These are phyloP conservation scores for Corythaixoides concolor DNA, from an alignment of 2,113 vertebrate genomes.

Conservation along the genomic window DNA sequence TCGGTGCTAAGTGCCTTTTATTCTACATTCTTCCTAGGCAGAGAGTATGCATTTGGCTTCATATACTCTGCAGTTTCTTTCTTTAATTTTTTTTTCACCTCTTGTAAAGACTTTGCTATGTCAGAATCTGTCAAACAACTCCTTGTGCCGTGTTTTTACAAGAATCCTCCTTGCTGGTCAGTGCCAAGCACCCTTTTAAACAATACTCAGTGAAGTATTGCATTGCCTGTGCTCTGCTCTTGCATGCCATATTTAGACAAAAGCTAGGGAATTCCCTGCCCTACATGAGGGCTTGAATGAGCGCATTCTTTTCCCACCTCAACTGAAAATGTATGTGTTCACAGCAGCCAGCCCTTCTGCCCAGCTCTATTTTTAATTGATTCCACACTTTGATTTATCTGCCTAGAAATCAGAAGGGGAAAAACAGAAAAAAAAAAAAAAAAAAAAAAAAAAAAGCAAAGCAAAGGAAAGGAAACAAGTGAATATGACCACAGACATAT, in stretches of 20 bases:
- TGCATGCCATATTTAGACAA: constrained; percentile 78
- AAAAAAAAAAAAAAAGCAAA: not conserved
- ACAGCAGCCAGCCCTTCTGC: not conserved
- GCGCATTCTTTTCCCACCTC: not conserved
- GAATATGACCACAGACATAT: not conserved
- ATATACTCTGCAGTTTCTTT: not conserved
- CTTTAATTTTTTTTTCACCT: not conserved
- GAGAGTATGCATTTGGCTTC: not conserved
- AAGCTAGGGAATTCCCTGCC: constrained; percentile 75
- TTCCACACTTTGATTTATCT: not conserved
- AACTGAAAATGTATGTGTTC: not conserved
- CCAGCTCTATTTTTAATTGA: not conserved
- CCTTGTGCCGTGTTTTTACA: constrained; percentile 69
- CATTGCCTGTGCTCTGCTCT: constrained; percentile 3
- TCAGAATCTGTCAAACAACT: constrained; percentile 75
- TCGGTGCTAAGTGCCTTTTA: not conserved
- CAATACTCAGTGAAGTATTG: constrained; percentile 66
- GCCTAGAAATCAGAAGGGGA: not conserved
- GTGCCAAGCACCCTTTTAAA: constrained; percentile 74
- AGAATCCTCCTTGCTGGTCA: constrained; percentile 17
- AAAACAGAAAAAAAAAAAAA: too few relatives aligned
- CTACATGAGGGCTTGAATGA: not conserved
- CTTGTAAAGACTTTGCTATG: constrained; percentile 50
- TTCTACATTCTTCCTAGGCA: not conserved
- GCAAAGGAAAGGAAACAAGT: not conserved